phyloP scores from a whole-genome alignment of 2,113 vertebrate species.

The Nycticryphes semicollaris region DNA sequence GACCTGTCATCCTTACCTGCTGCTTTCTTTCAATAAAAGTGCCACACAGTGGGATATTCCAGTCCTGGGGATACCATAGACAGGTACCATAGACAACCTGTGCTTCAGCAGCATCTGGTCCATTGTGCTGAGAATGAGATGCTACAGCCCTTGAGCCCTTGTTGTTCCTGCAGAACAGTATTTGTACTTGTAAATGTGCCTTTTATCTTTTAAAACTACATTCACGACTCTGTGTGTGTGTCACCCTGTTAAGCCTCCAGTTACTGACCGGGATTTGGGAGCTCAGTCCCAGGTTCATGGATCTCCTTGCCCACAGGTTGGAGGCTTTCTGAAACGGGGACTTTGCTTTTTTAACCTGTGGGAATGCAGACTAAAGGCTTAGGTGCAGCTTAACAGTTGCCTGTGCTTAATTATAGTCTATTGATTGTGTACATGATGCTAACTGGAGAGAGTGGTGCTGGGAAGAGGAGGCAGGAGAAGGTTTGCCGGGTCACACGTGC shows the following conservation, averaged over 20 bases:
- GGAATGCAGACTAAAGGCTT: not conserved
- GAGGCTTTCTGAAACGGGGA: not conserved
- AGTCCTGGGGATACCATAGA: not conserved
- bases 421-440: not conserved
- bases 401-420: not conserved
- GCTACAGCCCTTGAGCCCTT: not conserved
- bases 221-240: not conserved
- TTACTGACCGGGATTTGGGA: fast-evolving
- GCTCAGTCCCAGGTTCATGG: not conserved
- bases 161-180: not conserved
- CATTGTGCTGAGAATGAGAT: not conserved
- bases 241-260: not conserved
- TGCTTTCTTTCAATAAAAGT: not conserved
- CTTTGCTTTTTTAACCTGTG: not conserved
- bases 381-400: not conserved
- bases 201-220: not conserved
- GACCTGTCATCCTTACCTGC: not conserved
- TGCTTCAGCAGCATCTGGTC: not conserved
- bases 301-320: not conserved
- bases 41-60: not conserved
- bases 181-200: not conserved
- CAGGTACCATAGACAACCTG: not conserved
- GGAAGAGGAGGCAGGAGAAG: not conserved
- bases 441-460: fast-evolving
- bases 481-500: not conserved